A percentile compares a stretch with the other conserved stretches of the same genome.
These are phyloP conservation scores for Nasonia giraulti DNA, from an alignment of 1,140 invertebrate genomes.

Conservation along the genomic window DNA sequence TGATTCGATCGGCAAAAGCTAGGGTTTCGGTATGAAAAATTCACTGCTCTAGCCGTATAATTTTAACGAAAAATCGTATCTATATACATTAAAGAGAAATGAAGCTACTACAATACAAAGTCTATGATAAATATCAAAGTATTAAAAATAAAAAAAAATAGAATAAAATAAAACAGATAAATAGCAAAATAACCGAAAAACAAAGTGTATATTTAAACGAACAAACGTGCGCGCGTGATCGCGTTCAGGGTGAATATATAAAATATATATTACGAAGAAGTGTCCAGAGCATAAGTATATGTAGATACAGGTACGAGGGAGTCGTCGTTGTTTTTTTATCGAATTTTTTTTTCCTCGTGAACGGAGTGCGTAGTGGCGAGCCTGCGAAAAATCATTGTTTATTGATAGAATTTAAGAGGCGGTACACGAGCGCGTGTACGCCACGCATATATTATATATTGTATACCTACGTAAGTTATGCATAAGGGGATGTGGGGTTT, in stretches of 20 bases:
- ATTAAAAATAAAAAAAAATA: neutral
- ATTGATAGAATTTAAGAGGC: constrained; percentile 35
- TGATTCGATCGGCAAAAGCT: neutral
- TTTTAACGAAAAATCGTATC: neutral
- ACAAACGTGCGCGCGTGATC: neutral
- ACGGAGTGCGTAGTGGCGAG: constrained; percentile 12
- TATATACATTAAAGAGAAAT: constrained; percentile 3
- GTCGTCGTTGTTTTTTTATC: neutral
- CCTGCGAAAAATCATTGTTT: constrained; percentile 44
- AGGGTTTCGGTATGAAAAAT: neutral
- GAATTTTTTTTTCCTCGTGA: constrained; percentile 26
- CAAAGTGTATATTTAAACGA: neutral
- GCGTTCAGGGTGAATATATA: constrained; percentile 1
- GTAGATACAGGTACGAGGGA: neutral
- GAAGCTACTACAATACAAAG: neutral
- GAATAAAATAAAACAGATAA: neutral
- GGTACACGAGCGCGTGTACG: neutral
- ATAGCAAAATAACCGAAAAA: neutral
- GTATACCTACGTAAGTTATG: constrained; percentile 7
- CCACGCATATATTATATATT: constrained; percentile 32
- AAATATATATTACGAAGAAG: neutral
- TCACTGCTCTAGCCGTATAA: neutral
- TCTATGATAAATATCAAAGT: neutral
- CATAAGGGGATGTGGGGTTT: neutral
- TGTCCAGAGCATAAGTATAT: neutral